These are phyloP conservation scores for Spodoptera littoralis DNA, from an alignment of 2,888 invertebrate genomes.

Conservation along the genomic window DNA sequence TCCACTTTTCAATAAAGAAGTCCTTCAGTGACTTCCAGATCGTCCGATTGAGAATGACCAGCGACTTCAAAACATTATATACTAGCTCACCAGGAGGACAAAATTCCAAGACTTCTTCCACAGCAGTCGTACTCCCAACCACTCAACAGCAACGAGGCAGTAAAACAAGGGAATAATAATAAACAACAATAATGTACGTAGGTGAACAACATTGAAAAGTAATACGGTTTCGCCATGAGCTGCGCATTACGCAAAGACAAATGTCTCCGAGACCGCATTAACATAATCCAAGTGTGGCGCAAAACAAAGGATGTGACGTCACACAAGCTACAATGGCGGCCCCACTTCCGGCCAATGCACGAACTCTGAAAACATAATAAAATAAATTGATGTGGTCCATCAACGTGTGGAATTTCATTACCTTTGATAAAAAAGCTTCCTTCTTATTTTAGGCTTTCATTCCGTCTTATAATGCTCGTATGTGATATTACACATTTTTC, in stretches of 20 bases:
- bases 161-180: slow-evolving; percentile 64
- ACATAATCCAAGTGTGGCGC: slow-evolving; percentile 82
- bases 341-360: slow-evolving; percentile 69
- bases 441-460: slow-evolving; percentile 42
- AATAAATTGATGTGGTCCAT: slow-evolving; percentile 72
- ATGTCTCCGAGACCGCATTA: slow-evolving; percentile 84
- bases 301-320: slow-evolving; percentile 81
- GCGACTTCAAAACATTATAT: too few species aligned
- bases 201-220: slow-evolving; percentile 78
- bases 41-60: too few species aligned
- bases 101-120: too few species aligned
- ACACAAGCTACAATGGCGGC: slow-evolving; percentile 59
- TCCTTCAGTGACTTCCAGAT: too few species aligned
- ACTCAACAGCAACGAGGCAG: not conserved
- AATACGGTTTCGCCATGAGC: slow-evolving; percentile 73
- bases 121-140: too few species aligned
- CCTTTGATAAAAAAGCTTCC: slow-evolving; percentile 54
- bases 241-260: slow-evolving; percentile 83
- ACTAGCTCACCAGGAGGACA: too few species aligned
- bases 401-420: slow-evolving; percentile 69
- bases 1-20: too few species aligned
- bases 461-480: slow-evolving; percentile 39
- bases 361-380: slow-evolving; percentile 60
- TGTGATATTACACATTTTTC: slow-evolving; percentile 48
- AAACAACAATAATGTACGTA: slow-evolving; percentile 75